Evolutionary conservation across 2,113 vertebrate genomes (phyloP), one percentile per base, ranked within the genome.

Genomic region (Nettapus auritus): DNA sequence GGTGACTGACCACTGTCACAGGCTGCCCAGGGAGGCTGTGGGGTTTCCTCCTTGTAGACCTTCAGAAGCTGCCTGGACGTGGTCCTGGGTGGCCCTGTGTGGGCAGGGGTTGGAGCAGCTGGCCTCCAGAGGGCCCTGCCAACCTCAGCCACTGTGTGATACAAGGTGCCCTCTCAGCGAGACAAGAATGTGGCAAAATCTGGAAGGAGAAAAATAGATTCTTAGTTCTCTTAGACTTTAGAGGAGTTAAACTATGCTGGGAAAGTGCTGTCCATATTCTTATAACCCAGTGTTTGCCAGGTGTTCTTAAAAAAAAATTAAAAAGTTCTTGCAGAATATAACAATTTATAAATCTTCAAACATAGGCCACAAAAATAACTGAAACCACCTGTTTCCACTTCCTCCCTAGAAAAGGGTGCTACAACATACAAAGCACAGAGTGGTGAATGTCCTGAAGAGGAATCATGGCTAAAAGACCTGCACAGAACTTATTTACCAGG

Each of bases 321-420:
- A 23, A 52, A 17, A 34, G 36, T 79, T 95, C 56, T 83, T 91
- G 66, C 63, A 77, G 85, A 90, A 85, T 80, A 34, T 11, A 80
- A 14, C 22, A 83, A 11, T 73, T 88, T 29, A 59, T 48, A 48
- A 48, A 48, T 48, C 46, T 48, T 90, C 53, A 86, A 88, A 62
- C 21, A 4, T 59, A 90, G 83, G 12, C 23, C 33, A 56, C 52
- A 79, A 85, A 85, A 75, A 22, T 86, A 81, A 83, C 64, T 53
- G 26, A 91, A 96, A 57, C 48, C 82, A 89, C 76, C 85, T 81
- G 68, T 80, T 93, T 56, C 68, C 26, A 42, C 34, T 75, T 94
- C 56, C 42, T 83, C 21, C 12, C 16, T 34, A 14, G 28, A 44
- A 73, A 64, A 46, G 14, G 34, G 36, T 56, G 64, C 22, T 0